Evolutionary conservation across 2,113 vertebrate genomes (phyloP), one percentile per base, ranked within the genome.

Genomic region (Elachura formosa): DNA sequence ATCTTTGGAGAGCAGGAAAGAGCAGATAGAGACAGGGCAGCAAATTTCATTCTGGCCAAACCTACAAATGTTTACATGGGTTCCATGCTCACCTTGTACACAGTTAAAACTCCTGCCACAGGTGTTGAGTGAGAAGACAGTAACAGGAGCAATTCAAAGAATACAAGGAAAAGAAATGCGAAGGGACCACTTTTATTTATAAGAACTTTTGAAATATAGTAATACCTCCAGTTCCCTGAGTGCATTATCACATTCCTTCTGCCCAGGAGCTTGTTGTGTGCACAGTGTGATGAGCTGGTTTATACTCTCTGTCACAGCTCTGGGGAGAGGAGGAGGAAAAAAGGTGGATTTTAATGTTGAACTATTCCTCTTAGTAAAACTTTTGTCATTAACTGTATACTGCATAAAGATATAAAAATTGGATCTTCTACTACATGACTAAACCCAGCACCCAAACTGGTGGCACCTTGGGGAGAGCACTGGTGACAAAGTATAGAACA

Each of bases 271-370:
- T 96, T 99, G 99, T 89, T 99, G 99, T n/a, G 99, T 99, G 69
- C 99, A 99, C 96, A 99, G 96, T 0, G 98, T 99, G 98, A 99
- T 99, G 86, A 99, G 98, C 96, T 99, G 99, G 96, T 99, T 99
- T 97, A 99, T 99, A 91, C 99, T 99, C 97, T 99, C 99, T 2
- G 99, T 99, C 96, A 99, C 99, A n/a, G 99, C 99, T 98, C 99
- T 99, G 97, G 46, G 85, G 51, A 92, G 11, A 93, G 6, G 3
- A 77, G 28, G 43, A 85, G 15, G 25, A 45, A 84, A 93, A 86
- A 86, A 68, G 5, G 14, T 7, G 3, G 5, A 56, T 78, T 79
- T 76, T 34, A 10, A 91, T 88, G 36, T 51, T 38, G 55, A 58
- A 76, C 33, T n/a, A 59, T 46, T 92, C 34, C 9, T 46, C 34